Evolutionary conservation across 1,140 invertebrate genomes (phyloP), one percentile per base, ranked within the genome.

Genomic region (Philopotamus ludificatus): DNA sequence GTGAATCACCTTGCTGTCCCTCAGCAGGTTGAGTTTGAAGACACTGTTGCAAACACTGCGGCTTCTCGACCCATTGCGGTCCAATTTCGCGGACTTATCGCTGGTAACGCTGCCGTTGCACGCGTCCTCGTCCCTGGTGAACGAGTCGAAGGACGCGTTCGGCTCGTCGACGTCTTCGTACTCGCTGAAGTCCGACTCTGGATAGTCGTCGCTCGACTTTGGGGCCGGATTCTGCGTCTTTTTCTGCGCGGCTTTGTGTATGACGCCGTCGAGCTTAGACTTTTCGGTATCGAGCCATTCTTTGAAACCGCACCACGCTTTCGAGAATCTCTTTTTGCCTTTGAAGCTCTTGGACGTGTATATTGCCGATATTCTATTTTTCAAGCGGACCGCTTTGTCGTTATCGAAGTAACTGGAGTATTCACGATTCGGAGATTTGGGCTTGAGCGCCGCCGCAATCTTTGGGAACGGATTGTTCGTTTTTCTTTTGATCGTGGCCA

Each of bases 101-200:
- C 64, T 66, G 23, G 64, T 22, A 16, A 70, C 60, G 18, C 67
- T 65, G 3, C 23, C 50, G 10, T 26, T 51, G 2, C 50, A 39
- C n/a, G 21, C 23, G n/a, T 62, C 63, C 20, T 63, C 68, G 8
- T 63, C 60, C 54, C 61, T 63, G 1, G 63, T 55, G 20, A 70
- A 70, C 2, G 68, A 70, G 45, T 66, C 61, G 7, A 70, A 18
- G 7, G 68, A 70, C 12, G 47, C 62, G 49, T 54, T 21, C 20
- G 28, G 44, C 2, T 57, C 63, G 4, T 63, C 53, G 18, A 70
- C 68, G 39, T 70, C 68, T 61, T 70, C 65, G 50, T 70, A 70
- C 53, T 70, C 68, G 57, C 68, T 70, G 23, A 70, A 70, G 10
- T 70, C 68, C 1, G 68, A 70, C 50, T 70, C 68, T 2, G 64